Base-by-base conservation (phyloP, 2,888 invertebrate genomes). In the Amaurobius ferox region DNA sequence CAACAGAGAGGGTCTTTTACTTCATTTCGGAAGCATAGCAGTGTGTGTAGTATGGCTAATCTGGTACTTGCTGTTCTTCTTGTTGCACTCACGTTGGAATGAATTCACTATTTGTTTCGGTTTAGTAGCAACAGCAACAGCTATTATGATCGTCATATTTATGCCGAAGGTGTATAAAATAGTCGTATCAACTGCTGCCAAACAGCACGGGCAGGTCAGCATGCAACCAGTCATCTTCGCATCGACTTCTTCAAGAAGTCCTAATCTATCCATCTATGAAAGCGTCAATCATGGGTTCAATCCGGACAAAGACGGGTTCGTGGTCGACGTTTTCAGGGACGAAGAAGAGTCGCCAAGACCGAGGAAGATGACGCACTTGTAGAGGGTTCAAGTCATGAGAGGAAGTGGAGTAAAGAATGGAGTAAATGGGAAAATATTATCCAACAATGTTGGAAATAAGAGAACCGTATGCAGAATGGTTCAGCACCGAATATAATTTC, bases 161-260 rank as follows among this genome's bases (percentile, higher is more conserved):
- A 93, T 95, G 89, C 95, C 95, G 0, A 92, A 94, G 72, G 94
- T 94, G 0, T 95, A 95, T 89, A 92, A 94, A 80, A 95, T 95
- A 92, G 55, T 85, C n/a, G 93, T 94, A 3, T 67, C 74, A n/a
- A 93, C 94, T 30, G 92, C 94, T 29, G 93, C 94, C 28, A 92
- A 94, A 26, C 94, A 94, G 62, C 93, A 94, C 88, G 88, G 91
- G n/a, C 90, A 91, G 16, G 90, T 90, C 73, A 90, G 90, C 13
- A 87, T 91, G 68, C 91, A 71, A 44, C 87, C 87, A 0, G 76
- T 76, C 5, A 76, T 83, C 28, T 80, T 80, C 19, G 87, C 80
- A n/a, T 81, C 80, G 9, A 30, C 81, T 0, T 77, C 77, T 9
- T 85, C 83, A 0, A 80, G 87, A 30, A 78, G 87, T 40, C 77